Evolutionary conservation across 1,140 invertebrate species (phyloP).

Genomic region (Lethrus apterus): DNA sequence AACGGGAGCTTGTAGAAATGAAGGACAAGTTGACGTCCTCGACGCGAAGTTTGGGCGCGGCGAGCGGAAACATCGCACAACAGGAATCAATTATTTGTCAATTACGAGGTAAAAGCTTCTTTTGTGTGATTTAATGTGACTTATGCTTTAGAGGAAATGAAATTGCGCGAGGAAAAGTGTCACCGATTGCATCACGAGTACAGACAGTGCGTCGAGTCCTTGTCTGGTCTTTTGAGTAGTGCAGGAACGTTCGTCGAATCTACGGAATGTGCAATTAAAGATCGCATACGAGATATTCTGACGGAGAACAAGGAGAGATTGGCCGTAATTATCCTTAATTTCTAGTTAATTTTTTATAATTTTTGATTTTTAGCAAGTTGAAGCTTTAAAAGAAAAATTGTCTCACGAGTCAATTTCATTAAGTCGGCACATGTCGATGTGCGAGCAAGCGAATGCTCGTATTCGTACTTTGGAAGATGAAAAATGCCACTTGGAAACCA

Average conservation of each 20-base stretch:
- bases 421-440: slow-evolving; percentile 54
- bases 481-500: slow-evolving; percentile 54
- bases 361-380: slow-evolving; percentile 53
- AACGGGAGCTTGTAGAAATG: slow-evolving; percentile 57
- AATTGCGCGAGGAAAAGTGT: slow-evolving; percentile 59
- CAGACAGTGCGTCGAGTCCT: slow-evolving; percentile 55
- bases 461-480: slow-evolving; percentile 62
- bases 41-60: slow-evolving; percentile 54
- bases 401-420: slow-evolving; percentile 53
- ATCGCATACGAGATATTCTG: slow-evolving; percentile 64
- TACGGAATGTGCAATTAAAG: slow-evolving; percentile 66
- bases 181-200: slow-evolving; percentile 57
- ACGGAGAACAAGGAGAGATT: slow-evolving; percentile 67
- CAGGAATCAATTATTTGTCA: slow-evolving; percentile 59
- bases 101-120: slow-evolving; percentile 51
- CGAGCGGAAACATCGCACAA: slow-evolving; percentile 59
- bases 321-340: slow-evolving; percentile 48
- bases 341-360: slow-evolving; percentile 2
- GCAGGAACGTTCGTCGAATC: slow-evolving; percentile 65
- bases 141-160: slow-evolving; percentile 55
- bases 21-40: slow-evolving; percentile 57
- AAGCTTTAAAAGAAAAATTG: slow-evolving; percentile 61
- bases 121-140: background rate
- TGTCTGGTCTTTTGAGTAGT: slow-evolving; percentile 59
- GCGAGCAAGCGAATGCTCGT: slow-evolving; percentile 53